phyloP scores from a whole-genome alignment of 2,797 vertebrate genomes.

The Myiotriccus ornatus region DNA sequence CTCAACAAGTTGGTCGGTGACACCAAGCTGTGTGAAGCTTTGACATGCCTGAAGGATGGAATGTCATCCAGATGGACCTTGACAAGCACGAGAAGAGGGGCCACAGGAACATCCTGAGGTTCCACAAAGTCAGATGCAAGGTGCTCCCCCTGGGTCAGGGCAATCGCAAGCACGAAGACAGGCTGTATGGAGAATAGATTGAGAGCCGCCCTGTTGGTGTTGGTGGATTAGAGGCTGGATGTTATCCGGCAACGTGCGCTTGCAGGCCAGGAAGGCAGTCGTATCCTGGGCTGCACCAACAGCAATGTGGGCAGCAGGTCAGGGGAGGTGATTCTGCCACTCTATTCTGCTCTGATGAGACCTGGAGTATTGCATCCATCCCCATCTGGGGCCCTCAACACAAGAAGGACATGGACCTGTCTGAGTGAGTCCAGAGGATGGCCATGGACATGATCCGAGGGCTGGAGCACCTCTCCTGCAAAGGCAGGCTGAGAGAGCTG shows the following conservation, averaged over 20 bases:
- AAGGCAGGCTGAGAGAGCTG: neutral
- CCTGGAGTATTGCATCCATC: no score
- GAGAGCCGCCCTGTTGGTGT: neutral
- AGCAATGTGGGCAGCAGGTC: neutral
- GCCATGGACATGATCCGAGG: no score
- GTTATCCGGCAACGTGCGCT: neutral
- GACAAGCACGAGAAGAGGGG: rapidly evolving
- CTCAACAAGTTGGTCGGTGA: neutral
- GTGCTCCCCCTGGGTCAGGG: neutral
- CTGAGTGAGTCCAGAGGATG: neutral
- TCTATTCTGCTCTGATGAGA: neutral
- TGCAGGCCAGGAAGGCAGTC: neutral
- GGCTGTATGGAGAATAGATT: neutral
- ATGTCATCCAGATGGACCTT: neutral
- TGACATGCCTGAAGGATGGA: neutral
- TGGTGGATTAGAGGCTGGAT: neutral
- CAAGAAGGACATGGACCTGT: neutral
- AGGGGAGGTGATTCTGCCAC: neutral
- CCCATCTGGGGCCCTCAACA: no score
- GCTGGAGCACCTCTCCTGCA: neutral
- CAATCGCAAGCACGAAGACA: neutral
- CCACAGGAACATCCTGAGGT: neutral
- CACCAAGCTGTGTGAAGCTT: no score
- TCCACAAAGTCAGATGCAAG: neutral
- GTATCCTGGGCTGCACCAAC: neutral